Percentiles rank a stretch among this genome's conserved stretches.
phyloP scores from a whole-genome alignment of 2,113 vertebrate genomes.

The Clupea harengus region DNA sequence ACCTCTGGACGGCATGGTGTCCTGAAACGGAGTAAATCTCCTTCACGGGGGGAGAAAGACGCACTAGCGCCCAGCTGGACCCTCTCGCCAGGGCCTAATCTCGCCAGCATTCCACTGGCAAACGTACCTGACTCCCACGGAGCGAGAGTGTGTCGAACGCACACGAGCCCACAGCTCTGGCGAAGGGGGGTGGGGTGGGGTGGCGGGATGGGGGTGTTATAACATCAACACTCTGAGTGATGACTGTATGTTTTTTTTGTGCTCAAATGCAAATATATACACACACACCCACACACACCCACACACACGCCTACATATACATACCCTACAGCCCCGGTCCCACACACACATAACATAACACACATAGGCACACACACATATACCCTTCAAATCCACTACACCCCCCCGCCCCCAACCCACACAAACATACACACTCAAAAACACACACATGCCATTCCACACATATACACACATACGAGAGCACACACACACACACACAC shows the following conservation, averaged over 20 bases:
- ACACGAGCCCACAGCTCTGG: slow-evolving; percentile 47
- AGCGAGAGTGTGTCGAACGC: background rate
- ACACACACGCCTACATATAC: background rate
- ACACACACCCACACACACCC: background rate
- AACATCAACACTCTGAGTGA: slow-evolving; percentile 51
- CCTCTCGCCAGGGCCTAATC: background rate
- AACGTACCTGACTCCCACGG: slow-evolving; percentile 14
- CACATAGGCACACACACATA: slow-evolving; percentile 24
- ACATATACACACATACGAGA: slow-evolving; percentile 15
- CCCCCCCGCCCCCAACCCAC: background rate
- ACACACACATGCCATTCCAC: background rate
- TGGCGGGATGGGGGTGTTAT: slow-evolving; percentile 47
- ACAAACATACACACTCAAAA: background rate
- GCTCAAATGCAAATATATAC: slow-evolving; percentile 37
- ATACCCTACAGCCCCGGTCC: background rate
- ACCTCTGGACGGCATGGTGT: background rate
- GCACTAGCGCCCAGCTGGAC: background rate
- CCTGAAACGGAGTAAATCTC: background rate
- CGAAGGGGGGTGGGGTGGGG: no score
- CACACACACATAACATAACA: background rate
- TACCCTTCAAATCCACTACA: background rate
- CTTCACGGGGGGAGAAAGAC: background rate
- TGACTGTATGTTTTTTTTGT: slow-evolving; percentile 52
- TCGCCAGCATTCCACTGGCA: slow-evolving; percentile 29
- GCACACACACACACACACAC: slow-evolving; percentile 39